phyloP scores from a whole-genome alignment of 2,797 vertebrate genomes.

The Enteromius fasciolatus region DNA sequence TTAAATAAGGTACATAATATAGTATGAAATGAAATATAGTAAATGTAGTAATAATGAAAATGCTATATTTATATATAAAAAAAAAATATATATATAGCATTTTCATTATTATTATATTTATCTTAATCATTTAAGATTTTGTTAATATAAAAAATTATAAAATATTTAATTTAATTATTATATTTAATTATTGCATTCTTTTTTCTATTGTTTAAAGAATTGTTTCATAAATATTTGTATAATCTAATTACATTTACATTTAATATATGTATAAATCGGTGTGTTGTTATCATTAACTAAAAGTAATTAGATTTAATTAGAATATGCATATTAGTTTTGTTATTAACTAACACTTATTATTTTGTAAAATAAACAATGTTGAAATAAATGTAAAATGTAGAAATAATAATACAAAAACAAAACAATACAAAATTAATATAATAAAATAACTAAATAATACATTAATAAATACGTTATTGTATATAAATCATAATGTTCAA shows the following conservation, averaged over 20 bases:
- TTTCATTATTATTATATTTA: no score
- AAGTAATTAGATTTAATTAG: not conserved
- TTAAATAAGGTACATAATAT: not conserved
- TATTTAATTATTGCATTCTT: not conserved
- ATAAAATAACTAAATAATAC: not conserved
- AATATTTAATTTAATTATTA: not conserved
- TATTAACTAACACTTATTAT: not conserved
- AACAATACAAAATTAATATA: not conserved
- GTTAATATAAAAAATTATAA: not conserved
- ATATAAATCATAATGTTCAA: not conserved
- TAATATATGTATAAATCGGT: not conserved
- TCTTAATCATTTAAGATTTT: not conserved
- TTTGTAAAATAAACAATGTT: not conserved
- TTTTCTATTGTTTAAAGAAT: not conserved
- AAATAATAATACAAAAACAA: not conserved
- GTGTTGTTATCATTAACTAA: not conserved
- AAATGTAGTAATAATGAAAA: no score
- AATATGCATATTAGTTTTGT: not conserved
- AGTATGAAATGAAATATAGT: not conserved
- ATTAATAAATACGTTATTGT: not conserved
- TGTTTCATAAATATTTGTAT: not conserved
- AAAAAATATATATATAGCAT: no score
- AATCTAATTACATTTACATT: not conserved
- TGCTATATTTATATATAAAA: no score
- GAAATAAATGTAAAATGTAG: not conserved